These are phyloP conservation scores for Vanessa tameamea DNA, from an alignment of 1,140 invertebrate species.

Conservation along the genomic window DNA sequence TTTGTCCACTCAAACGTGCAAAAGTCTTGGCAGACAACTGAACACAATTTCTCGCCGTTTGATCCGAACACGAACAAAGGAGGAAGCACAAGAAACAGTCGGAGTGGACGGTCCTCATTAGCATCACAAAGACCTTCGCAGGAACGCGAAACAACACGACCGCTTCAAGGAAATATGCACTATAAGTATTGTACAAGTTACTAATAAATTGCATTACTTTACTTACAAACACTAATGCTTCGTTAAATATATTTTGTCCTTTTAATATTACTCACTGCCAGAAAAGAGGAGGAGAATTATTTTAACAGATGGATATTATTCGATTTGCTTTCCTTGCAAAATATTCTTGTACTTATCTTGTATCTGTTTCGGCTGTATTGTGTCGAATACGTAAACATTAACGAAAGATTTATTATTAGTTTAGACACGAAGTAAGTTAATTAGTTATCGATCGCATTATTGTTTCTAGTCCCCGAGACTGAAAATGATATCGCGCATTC, in stretches of 20 bases:
- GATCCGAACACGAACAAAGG: background rate
- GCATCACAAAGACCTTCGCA: conserved; percentile 1
- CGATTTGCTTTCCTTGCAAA: too few species aligned
- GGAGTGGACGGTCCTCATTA: conserved; percentile 5
- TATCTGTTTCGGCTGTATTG: background rate
- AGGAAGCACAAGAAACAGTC: background rate
- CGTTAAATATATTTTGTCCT: too few species aligned
- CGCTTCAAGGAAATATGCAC: background rate
- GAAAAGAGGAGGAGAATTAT: too few species aligned
- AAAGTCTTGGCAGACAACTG: conserved; percentile 6
- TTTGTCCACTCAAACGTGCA: background rate
- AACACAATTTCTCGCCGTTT: conserved; percentile 8
- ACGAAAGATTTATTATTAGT: background rate
- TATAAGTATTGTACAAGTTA: background rate
- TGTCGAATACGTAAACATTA: background rate
- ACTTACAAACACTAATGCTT: too few species aligned
- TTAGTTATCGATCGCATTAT: background rate
- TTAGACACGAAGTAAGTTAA: background rate
- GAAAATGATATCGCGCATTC: background rate
- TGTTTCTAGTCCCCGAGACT: background rate
- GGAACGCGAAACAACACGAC: background rate
- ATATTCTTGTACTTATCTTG: too few species aligned
- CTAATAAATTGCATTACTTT: too few species aligned
- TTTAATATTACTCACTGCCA: too few species aligned
- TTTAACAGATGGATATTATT: too few species aligned